These are phyloP conservation scores for Panthera tigris DNA, from an alignment of 2,113 vertebrate species.

Conservation along the genomic window DNA sequence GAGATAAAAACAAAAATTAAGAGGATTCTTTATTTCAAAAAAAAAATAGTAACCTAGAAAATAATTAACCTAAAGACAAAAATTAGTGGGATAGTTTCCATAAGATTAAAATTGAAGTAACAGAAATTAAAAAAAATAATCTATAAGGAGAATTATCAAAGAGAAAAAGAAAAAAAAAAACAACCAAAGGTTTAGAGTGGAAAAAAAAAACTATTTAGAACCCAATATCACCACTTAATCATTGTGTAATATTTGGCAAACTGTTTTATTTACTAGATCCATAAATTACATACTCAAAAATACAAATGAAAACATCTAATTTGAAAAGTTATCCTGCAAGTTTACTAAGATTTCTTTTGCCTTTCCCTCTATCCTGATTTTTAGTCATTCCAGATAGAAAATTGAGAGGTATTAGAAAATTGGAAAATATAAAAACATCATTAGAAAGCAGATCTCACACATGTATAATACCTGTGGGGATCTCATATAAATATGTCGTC, in stretches of 20 bases:
- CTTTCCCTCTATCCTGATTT: neutral
- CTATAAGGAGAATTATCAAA: neutral
- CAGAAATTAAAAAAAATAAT: neutral
- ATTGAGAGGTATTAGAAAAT: neutral
- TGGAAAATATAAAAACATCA: neutral
- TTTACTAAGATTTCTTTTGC: neutral
- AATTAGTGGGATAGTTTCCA: neutral
- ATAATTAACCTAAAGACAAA: conserved; percentile 18
- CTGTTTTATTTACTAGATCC: neutral
- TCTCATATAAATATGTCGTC: neutral
- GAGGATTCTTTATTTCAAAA: neutral
- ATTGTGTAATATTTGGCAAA: neutral
- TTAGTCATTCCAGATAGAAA: neutral
- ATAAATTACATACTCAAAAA: neutral
- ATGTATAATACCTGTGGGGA: neutral
- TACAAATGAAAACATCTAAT: neutral
- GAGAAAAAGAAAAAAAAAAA: neutral
- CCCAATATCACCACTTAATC: neutral
- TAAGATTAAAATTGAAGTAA: neutral
- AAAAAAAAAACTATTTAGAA: neutral
- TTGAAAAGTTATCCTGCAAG: neutral
- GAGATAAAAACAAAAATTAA: neutral
- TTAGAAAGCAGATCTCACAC: neutral
- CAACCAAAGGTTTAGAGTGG: neutral
- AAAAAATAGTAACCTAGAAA: conserved; percentile 27